Base-by-base conservation (phyloP, 2,888 invertebrate species). In the Leucozona laternaria region DNA sequence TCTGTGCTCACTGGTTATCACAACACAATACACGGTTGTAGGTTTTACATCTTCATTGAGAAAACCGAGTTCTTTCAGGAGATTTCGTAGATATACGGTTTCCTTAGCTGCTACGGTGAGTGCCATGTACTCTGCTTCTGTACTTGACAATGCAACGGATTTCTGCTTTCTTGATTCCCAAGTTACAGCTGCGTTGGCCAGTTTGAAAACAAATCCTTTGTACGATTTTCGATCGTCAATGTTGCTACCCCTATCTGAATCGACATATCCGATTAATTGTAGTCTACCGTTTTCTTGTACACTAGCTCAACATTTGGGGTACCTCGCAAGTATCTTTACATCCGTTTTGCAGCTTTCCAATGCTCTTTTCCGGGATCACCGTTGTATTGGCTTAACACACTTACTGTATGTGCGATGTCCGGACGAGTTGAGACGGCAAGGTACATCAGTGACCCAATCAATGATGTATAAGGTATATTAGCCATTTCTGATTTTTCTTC, bases 161-260 rank as follows among this genome's bases (percentile, higher is more conserved):
- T n/a, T 22, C 31, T 88, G 88, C 48, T 85, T 88, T n/a, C 25
- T 71, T 3, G 84, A 77, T 45, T 77, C 77, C 81, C 78, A 88
- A 4, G 66, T 58, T n/a, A 82, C 37, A n/a, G 87, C 81, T 15
- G 43, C 62, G 10, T 71, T 66, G 8, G 66, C 66, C 2, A 85
- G n/a, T 22, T 77, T 40, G 28, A 88, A 88, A 6, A 50, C 70
- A n/a, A 45, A 86, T 10, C 79, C 86, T 4, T 81, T 81, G 50
- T 81, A 88, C 0, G 88, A 88, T 22, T 64, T 88, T 37, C 88
- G 17, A 53, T 83, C 86, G 2, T 73, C 68, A 1, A 28, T 7
- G 55, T 55, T 50, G n/a, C 75, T 72, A 10, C 62, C 86, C 86
- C 88, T 88, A 25, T 88, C 88, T 4, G 83, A 79, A 55, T 85